Percentiles rank a stretch among this genome's conserved stretches.
These are phyloP conservation scores for Hestina assimilis DNA, from an alignment of 1,140 invertebrate genomes.

Conservation along the genomic window DNA sequence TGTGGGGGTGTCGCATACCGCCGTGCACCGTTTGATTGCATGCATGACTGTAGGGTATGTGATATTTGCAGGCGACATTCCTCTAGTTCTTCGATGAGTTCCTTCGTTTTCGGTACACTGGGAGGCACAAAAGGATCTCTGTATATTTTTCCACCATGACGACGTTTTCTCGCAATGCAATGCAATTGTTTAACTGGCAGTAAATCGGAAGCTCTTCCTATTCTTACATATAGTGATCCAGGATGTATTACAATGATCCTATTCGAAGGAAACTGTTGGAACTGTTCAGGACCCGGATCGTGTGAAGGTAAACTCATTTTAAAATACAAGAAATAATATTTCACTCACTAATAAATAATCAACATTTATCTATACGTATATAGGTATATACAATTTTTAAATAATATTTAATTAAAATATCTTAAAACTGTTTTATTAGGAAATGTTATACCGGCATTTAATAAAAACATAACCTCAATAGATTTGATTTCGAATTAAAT, in stretches of 20 bases:
- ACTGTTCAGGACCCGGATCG: slow-evolving; percentile 66
- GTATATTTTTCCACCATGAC: slow-evolving; percentile 79
- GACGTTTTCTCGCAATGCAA: slow-evolving; percentile 87
- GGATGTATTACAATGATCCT: slow-evolving; percentile 96
- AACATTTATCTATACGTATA: too few relatives aligned
- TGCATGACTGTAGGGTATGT: slow-evolving; percentile 89
- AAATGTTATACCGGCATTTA: too few relatives aligned
- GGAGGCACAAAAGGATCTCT: slow-evolving; percentile 84
- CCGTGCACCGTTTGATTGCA: slow-evolving; percentile 88
- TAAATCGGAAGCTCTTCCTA: slow-evolving; percentile 93
- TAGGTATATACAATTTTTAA: too few relatives aligned
- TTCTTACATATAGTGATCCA: slow-evolving; percentile 92
- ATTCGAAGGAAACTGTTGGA: slow-evolving; percentile 84
- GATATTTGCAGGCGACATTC: slow-evolving; percentile 90
- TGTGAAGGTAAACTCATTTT: slow-evolving; percentile 60
- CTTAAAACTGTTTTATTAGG: too few relatives aligned
- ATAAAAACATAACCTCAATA: too few relatives aligned
- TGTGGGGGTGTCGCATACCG: slow-evolving; percentile 91
- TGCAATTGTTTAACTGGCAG: slow-evolving; percentile 92
- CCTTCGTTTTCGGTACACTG: slow-evolving; percentile 79
- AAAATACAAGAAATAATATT: too few relatives aligned
- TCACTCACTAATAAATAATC: too few relatives aligned
- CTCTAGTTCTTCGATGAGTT: slow-evolving; percentile 87
- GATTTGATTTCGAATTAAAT: too few relatives aligned
- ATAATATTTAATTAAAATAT: too few relatives aligned